Conservation (phyloP, 2,113 vertebrate species). For the Columbina picui region DNA sequence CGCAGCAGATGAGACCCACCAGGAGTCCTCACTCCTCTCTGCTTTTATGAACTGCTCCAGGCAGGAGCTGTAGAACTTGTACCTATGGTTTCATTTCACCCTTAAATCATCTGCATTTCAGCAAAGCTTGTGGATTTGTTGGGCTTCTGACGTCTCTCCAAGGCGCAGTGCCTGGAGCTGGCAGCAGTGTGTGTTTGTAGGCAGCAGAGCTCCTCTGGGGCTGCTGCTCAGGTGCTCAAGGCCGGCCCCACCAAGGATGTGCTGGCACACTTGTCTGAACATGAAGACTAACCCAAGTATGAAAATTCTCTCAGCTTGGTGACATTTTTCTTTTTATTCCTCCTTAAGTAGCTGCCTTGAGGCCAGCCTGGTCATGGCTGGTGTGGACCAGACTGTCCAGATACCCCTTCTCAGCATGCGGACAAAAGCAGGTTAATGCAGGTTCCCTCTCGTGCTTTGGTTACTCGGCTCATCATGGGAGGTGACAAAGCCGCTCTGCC, state of each 20-base stretch:
- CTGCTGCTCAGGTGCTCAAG: not conserved
- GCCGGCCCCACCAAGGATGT: not conserved
- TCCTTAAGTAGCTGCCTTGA: not conserved
- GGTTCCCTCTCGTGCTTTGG: not conserved
- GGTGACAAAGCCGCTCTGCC: not conserved
- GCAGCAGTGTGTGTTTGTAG: not conserved
- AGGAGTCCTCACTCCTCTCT: not conserved
- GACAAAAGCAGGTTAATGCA: not conserved
- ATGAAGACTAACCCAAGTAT: not conserved
- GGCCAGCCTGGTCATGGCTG: not conserved
- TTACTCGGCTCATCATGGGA: not conserved
- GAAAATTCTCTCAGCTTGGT: not conserved
- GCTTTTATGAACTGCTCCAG: not conserved
- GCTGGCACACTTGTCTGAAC: not conserved
- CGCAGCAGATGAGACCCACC: not conserved
- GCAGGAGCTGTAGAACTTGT: not conserved
- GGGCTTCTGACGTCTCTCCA: not conserved
- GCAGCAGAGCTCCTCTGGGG: not conserved
- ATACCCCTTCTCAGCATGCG: not conserved
- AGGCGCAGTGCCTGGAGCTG: not conserved
- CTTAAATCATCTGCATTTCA: not conserved
- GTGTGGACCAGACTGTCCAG: not conserved
- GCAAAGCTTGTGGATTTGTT: not conserved
- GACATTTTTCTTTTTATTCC: not conserved
- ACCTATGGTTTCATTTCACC: not conserved